A percentile compares a stretch with the other conserved stretches of the same genome.
Evolutionary conservation across 2,797 vertebrate genomes (phyloP).

Genomic region (Melanitta fusca): DNA sequence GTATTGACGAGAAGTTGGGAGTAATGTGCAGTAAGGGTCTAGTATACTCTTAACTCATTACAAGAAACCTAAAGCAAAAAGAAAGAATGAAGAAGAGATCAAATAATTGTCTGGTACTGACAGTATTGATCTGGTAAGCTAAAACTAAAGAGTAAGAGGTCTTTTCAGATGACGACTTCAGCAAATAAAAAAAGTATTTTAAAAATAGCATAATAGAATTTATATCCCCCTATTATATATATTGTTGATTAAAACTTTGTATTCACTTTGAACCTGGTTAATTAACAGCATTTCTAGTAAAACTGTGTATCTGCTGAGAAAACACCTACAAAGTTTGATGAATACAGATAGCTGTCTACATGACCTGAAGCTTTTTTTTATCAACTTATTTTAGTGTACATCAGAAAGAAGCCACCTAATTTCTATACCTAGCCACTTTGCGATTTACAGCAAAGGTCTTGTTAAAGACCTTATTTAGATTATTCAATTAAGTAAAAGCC

Average conservation of each 20-base stretch:
- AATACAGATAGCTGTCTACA: not conserved
- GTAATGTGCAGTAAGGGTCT: not conserved
- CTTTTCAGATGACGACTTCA: not conserved
- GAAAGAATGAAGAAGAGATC: not conserved
- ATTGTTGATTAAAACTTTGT: not conserved
- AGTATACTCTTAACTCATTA: not conserved
- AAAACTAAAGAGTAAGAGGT: not conserved
- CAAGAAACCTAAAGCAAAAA: not conserved
- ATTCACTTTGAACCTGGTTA: not conserved
- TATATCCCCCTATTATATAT: not conserved
- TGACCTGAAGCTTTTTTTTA: not conserved
- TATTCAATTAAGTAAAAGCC: not conserved
- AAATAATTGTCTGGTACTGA: not conserved
- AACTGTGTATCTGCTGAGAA: not conserved
- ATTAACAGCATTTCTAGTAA: not conserved
- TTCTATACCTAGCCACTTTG: not conserved
- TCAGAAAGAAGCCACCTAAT: not conserved
- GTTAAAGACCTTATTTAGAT: not conserved
- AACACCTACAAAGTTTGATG: not conserved
- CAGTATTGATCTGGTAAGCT: not conserved
- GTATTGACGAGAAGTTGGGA: not conserved
- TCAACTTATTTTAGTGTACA: not conserved
- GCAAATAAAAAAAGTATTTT: not conserved
- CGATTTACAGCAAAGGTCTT: not conserved
- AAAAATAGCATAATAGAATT: not conserved